Conservation (phyloP, 2,797 vertebrate species). For the Molossus molossus region DNA sequence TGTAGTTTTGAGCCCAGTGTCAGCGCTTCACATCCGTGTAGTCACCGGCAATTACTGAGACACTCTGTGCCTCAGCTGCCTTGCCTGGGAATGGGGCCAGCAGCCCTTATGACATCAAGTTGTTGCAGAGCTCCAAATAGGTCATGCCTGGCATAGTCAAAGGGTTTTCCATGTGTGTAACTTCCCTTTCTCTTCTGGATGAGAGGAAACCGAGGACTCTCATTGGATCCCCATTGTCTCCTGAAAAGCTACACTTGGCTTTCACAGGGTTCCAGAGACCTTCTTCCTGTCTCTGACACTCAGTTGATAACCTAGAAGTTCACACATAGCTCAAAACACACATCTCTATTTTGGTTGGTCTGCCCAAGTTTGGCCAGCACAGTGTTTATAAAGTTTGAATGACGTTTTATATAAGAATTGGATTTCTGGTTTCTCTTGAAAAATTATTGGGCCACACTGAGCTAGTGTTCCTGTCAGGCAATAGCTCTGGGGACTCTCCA, state of each 20-base stretch:
- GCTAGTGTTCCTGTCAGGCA: not conserved
- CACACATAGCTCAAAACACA: not conserved
- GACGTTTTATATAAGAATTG: not conserved
- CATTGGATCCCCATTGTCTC: not conserved
- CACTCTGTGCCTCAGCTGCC: not conserved
- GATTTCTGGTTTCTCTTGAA: slow-evolving; percentile 13
- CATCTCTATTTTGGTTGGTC: not conserved
- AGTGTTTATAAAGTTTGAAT: slow-evolving; percentile 47
- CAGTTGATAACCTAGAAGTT: not conserved
- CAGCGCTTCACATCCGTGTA: not conserved
- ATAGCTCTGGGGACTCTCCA: not conserved
- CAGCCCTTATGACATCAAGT: not conserved
- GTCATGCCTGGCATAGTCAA: too few relatives aligned
- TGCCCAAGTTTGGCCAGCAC: not conserved
- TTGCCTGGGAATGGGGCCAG: not conserved
- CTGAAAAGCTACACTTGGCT: not conserved
- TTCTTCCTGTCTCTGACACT: not conserved
- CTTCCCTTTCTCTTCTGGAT: not conserved
- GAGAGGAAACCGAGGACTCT: not conserved
- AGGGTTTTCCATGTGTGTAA: not conserved
- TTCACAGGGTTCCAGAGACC: not conserved
- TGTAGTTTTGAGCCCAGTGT: not conserved
- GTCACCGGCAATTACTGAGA: not conserved
- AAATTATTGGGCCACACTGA: not conserved
- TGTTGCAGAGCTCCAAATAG: not conserved